Base-by-base conservation (phyloP, 1,140 invertebrate species). In the Drosophila nikananu region DNA sequence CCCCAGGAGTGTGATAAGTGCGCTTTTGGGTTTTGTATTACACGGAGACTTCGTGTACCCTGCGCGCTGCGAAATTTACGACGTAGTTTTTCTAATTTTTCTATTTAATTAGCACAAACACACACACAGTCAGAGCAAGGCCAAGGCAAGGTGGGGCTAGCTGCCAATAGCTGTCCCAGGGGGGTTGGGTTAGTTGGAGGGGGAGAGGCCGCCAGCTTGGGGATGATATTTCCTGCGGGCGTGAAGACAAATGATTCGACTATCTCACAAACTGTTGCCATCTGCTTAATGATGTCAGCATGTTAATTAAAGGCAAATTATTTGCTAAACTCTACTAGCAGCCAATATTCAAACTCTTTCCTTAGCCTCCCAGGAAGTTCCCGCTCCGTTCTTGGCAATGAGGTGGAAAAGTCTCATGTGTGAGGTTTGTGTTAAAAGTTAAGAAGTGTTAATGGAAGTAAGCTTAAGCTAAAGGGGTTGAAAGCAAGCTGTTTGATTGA, bases 271-370 rank as follows among this genome's bases (percentile, higher is more conserved):
- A 86, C 83, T 82, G 79, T 86, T 86, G 79, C 83, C 80, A 86
- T 82, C 81, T 86, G 61, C 80, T 72, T 89, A 83, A 87, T 89
- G 83, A 87, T 87, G 83, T 87, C 83, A 87, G 80, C 72, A 81
- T 80, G 83, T 83, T 87, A 87, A 87, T 89, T 89, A 89, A 89
- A 84, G 77, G 72, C 80, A 87, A 89, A 87, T 89, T 87, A 89
- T 86, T 86, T 86, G 71, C 83, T 86, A 76, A 86, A 80, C 54
- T 73, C 65, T 79, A 77, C 25, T 37, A 19, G 13, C n/a, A 65
- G 51, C 52, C 58, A 30, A 35, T 39, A 48, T 37, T 21, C 30
- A 61, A 61, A 52, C 27, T 61, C 58, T 51, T 59, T 64, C 19
- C n/a, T 8, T 5, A 19, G 23, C 12, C 13, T 15, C 17, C 9